A percentile compares a stretch with the other conserved stretches of the same genome.
Conservation (phyloP, 2,888 invertebrate species). For the Hoplodrina ambigua region DNA sequence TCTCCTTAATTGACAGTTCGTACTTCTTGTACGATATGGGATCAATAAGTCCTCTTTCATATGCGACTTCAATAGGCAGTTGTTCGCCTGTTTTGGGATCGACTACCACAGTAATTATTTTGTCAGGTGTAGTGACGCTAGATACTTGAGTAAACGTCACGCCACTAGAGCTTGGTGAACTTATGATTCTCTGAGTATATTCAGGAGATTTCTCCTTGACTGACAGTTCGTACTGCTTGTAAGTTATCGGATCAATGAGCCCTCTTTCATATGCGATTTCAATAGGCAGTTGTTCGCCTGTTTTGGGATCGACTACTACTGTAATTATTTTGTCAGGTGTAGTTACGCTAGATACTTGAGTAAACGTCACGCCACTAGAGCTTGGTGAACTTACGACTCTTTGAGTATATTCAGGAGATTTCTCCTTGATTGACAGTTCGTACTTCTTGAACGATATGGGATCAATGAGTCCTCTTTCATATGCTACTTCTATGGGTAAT, state of each 20-base stretch:
- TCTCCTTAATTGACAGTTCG: conserved; percentile 79
- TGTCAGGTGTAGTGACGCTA: conserved; percentile 65
- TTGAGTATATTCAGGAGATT: conserved; percentile 68
- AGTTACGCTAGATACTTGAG: conserved; percentile 60
- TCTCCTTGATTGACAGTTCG: conserved; percentile 80
- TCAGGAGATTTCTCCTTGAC: conserved; percentile 74
- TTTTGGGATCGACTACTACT: conserved; percentile 92
- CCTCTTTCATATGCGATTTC: conserved; percentile 94
- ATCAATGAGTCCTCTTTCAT: conserved; percentile 91
- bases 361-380: conserved; percentile 63
- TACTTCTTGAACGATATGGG: conserved; percentile 81
- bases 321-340: conserved; percentile 67
- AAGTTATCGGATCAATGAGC: conserved; percentile 76
- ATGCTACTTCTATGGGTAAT: conserved; percentile 94
- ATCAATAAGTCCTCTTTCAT: conserved; percentile 91
- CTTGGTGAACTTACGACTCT: conserved; percentile 57
- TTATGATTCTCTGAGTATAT: conserved; percentile 52
- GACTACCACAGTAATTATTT: conserved; percentile 62
- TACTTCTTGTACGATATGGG: conserved; percentile 81
- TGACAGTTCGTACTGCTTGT: conserved; percentile 86
- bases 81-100: conserved; percentile 95
- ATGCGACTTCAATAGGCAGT: conserved; percentile 94
- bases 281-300: conserved; percentile 94
- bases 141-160: conserved; percentile 65
- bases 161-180: conserved; percentile 60